Base-by-base conservation (phyloP, 2,113 vertebrate genomes). In the Hypanus sabinus region DNA sequence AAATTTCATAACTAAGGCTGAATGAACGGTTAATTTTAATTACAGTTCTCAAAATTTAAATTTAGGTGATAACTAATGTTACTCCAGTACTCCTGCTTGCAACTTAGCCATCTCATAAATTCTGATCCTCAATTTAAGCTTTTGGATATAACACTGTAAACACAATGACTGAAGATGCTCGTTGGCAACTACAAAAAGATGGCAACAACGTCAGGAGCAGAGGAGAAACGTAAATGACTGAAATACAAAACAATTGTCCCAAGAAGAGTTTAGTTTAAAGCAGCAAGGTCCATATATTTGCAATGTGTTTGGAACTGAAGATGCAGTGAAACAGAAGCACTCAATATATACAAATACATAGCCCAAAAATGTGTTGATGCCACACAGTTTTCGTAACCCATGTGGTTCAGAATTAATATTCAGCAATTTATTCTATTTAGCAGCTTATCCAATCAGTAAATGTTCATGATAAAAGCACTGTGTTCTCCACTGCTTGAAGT, bases 21-120 rank as follows among this genome's bases (percentile, higher is more conserved):
- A 65, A 73, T 73, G 22, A 73, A 71, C 20, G 11, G 2, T 8
- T 38, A 0, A 46, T 22, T 93, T 93, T 24, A 30, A 75, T 93
- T 36, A 55, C 55, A 73, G 36, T 36, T 73, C 7, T 71, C 33
- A 73, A 93, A 73, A 68, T 71, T 93, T 93, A 10, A 38, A 93
- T 93, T 27, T 93, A 9, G 11, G 30, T 73, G 36, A 38, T 73
- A 93, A 73, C 60, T 93, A 93, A 91, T n/a, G 65, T 65, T 91
- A 70, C 87, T 36, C 27, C 30, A 46, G 36, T 38, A 90, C 68
- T 93, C 38, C 22, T 71, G 87, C n/a, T 65, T 33, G 24, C 68
- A 93, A 46, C 36, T 73, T 3, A 6, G 36, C 70, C 91, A 93
- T 93, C 70, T 93, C 70, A 75, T 38, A 73, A 93, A 55, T 27